Evolutionary conservation across 2,113 vertebrate species (phyloP).

Genomic region (Leiothrix lutea): DNA sequence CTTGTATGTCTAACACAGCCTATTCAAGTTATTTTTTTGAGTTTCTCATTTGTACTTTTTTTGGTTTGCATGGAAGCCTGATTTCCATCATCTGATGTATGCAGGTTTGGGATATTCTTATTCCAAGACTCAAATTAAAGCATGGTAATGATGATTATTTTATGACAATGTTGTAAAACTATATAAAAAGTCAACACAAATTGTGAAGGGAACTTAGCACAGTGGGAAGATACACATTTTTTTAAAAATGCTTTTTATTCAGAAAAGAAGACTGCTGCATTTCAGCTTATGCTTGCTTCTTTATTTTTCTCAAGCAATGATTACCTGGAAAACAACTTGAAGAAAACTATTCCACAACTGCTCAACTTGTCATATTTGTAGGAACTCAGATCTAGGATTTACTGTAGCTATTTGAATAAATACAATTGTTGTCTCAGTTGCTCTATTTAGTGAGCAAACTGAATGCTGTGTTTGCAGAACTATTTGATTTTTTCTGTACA

Average conservation of each 20-base stretch:
- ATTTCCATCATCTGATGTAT: not conserved
- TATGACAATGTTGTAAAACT: not conserved
- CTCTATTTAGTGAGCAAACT: not conserved
- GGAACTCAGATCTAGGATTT: not conserved
- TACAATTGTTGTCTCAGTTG: not conserved
- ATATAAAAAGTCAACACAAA: not conserved
- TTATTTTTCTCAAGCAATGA: not conserved
- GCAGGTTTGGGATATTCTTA: not conserved
- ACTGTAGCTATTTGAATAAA: not conserved
- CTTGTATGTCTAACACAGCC: not conserved
- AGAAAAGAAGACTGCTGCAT: not conserved
- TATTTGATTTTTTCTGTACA: not conserved
- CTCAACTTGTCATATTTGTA: not conserved
- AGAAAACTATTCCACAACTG: not conserved
- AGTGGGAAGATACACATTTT: not conserved
- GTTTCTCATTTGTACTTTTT: not conserved
- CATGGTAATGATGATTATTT: not conserved
- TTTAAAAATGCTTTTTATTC: not conserved
- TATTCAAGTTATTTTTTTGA: not conserved
- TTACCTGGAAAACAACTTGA: not conserved
- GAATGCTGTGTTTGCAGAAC: not conserved
- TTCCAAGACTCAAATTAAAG: not conserved
- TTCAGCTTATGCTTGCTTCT: not conserved
- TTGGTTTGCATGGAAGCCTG: not conserved
- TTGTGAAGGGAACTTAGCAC: not conserved